These are phyloP conservation scores for Ophioderma brevispina DNA, from an alignment of 35 echinoderm and acorn worm species.

Conservation along the genomic window DNA sequence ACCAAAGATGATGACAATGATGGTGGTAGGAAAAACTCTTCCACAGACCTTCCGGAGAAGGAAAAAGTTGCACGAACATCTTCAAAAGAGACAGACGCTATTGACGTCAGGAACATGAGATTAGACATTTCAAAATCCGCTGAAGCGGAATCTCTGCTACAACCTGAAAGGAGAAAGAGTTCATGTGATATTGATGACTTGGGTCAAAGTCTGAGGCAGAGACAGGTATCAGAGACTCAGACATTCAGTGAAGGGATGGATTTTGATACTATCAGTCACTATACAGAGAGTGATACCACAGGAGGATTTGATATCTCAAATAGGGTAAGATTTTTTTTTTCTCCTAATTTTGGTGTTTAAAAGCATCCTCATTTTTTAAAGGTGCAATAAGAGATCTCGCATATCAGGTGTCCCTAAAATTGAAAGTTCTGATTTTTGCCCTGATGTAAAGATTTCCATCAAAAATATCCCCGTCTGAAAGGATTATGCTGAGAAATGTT, in stretches of 20 bases:
- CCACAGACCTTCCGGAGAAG: not conserved
- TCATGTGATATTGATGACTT: not conserved
- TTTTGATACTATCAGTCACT: conserved; percentile 54
- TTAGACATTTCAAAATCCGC: not conserved
- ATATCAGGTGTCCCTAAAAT: no score
- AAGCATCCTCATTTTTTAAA: no score
- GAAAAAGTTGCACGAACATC: not conserved
- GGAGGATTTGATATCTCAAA: conserved; percentile 88
- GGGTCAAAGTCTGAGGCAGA: not conserved
- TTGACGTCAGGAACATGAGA: conserved; percentile 15
- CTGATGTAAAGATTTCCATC: no score
- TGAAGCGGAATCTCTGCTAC: not conserved
- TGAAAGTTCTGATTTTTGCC: no score
- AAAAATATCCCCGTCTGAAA: no score
- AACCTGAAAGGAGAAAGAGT: not conserved
- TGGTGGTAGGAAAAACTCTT: not conserved
- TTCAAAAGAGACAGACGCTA: not conserved
- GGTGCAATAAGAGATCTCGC: no score
- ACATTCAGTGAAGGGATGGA: conserved; percentile 76
- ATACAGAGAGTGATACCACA: conserved; percentile 74
- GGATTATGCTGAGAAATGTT: no score
- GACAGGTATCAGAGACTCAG: conserved; percentile 88
- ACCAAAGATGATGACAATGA: not conserved
- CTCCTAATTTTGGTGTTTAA: no score
- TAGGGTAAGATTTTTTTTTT: conserved; percentile 81